These are phyloP conservation scores for Myrmecobius fasciatus DNA, from an alignment of 2,113 vertebrate genomes.

Conservation along the genomic window DNA sequence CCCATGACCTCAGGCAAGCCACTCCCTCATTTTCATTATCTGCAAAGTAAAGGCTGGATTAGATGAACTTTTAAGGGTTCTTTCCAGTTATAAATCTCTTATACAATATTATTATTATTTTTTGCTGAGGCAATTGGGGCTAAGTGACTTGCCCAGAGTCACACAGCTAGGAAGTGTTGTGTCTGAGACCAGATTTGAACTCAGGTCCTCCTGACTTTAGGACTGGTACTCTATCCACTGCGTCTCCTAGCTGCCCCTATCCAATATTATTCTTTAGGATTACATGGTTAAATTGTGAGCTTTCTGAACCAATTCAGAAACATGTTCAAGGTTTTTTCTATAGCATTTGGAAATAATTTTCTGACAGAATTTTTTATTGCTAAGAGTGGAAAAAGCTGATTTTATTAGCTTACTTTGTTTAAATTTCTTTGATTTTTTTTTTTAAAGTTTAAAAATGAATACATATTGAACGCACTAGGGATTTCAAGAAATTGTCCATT, in stretches of 20 bases:
- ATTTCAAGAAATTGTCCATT: constrained; percentile 14
- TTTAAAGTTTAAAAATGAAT: constrained; percentile 39
- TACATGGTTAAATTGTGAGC: constrained; percentile 23
- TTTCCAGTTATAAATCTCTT: not conserved
- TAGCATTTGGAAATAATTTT: not conserved
- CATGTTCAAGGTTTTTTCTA: not conserved
- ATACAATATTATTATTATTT: constrained; percentile 32
- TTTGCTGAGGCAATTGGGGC: too few species aligned
- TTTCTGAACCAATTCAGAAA: constrained; percentile 20
- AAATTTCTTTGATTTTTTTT: constrained; percentile 52
- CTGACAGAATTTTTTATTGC: not conserved
- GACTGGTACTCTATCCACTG: too few species aligned
- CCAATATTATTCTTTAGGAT: constrained; percentile 26
- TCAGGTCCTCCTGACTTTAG: too few species aligned
- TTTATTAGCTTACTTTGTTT: constrained; percentile 24
- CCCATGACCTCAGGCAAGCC: not conserved
- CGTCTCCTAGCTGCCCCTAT: too few species aligned
- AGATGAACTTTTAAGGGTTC: not conserved
- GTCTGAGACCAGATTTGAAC: too few species aligned
- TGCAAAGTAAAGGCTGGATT: not conserved
- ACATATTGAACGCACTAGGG: not conserved
- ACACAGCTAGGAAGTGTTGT: too few species aligned
- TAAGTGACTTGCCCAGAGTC: too few species aligned
- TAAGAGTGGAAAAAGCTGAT: not conserved
- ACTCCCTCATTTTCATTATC: not conserved